phyloP scores from a whole-genome alignment of 2,888 invertebrate genomes.

The Cosmia pyralina region DNA sequence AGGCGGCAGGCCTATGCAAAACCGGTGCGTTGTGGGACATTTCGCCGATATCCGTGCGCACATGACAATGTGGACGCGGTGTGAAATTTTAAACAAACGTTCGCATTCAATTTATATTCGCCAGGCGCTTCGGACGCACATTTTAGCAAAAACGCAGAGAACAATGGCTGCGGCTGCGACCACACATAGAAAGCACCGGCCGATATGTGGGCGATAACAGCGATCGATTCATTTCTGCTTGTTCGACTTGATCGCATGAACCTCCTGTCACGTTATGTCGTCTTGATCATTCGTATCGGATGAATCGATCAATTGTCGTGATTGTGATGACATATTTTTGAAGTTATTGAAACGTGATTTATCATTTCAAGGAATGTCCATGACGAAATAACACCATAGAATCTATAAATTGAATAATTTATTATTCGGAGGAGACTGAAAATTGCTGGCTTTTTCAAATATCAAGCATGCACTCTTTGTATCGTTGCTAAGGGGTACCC shows the following conservation, averaged over 20 bases:
- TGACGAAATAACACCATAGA: background rate
- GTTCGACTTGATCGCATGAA: constrained; percentile 62
- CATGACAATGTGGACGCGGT: constrained; percentile 69
- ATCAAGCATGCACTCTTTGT: background rate
- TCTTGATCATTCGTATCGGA: constrained; percentile 79
- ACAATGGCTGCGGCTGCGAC: constrained; percentile 70
- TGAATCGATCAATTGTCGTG: constrained; percentile 71
- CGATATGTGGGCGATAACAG: constrained; percentile 76
- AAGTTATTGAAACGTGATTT: background rate
- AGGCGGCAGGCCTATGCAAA: constrained; percentile 45
- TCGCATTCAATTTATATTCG: constrained; percentile 81
- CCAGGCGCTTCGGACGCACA: constrained; percentile 71
- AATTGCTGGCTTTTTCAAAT: background rate
- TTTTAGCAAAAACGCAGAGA: constrained; percentile 70
- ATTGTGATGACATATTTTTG: constrained; percentile 51
- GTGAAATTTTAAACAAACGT: constrained; percentile 80
- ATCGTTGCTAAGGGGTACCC: background rate
- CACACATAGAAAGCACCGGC: constrained; percentile 65
- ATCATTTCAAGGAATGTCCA: background rate
- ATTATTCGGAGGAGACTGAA: background rate
- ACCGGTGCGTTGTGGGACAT: constrained; percentile 59
- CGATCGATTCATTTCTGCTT: constrained; percentile 77
- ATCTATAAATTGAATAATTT: background rate
- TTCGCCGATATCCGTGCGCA: constrained; percentile 70
- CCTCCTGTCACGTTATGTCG: constrained; percentile 75